Evolutionary conservation across 2,797 vertebrate species (phyloP), one percentile per base, ranked within the genome.

Genomic region (Odontamblyopus rebecca): DNA sequence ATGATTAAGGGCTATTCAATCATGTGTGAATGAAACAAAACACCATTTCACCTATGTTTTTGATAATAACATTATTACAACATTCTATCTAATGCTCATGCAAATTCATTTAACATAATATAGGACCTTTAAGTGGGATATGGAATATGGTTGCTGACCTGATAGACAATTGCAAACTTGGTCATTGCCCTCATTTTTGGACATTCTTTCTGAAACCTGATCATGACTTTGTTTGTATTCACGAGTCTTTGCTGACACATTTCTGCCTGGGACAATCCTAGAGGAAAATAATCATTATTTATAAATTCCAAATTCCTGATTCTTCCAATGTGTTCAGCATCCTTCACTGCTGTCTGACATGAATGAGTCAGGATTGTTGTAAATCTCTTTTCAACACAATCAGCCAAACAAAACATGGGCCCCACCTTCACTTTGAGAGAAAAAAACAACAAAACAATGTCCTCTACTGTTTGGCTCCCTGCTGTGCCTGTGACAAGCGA

Each of bases 351-450:
- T 69, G 56, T 23, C 56, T 16, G 29, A 72, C 76, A 57, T 68
- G 79, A 79, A 80, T 73, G 76, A 88, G 74, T 88, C 82, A 80
- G 75, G 68, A 71, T 50, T 56, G 60, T 72, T 78, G 71, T 68
- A 56, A 72, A 78, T 71, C 62, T 63, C 59, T 72, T 69, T 60
- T 56, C 65, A 84, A 75, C 74, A 89, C 85, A 92, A 89, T 85
- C 78, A 12, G 77, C 75, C 86, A 84, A 89, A 86, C 85, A 90
- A 79, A 89, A 83, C 79, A 69, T 27, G 9, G 56, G 56, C 72
- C 70, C 79, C 68, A 19, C 72, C 81, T 75, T 80, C 75, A 54
- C 4, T 51, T 9, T 71, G 67, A 48, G 44, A 16, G 13, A 15
- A 16, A 48, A 66, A 78, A 57, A 67, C n/a, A n/a, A 80, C 74